Base-by-base conservation (phyloP, 2,797 vertebrate genomes). In the Bovichtus diacanthus region DNA sequence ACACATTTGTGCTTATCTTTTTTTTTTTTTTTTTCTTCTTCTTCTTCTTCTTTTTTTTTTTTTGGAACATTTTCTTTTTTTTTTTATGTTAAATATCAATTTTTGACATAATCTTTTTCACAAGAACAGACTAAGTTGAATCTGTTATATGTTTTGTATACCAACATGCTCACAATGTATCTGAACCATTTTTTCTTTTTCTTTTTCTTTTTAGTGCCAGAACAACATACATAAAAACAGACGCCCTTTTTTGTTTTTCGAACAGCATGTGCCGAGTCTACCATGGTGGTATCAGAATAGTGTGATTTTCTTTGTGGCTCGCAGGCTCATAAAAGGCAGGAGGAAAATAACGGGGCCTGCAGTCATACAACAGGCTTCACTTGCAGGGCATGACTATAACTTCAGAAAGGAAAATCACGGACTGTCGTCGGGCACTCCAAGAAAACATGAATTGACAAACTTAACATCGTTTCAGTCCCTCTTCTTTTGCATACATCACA, bases 141-240 rank as follows among this genome's bases (percentile, higher is more conserved):
- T 94, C 92, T 92, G 93, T 90, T 91, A 88, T 85, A 93, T 83
- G 65, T 90, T 92, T 88, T 90, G 84, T 91, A 94, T 92, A 95
- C 90, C 91, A 91, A 95, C 94, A 95, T 95, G 94, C 94, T 90
- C 92, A 96, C 95, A 93, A 92, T 93, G 86, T 90, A 91, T 91
- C 90, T 76, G 74, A 91, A 90, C 82, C 90, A 76, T 86, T 79
- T 92, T 90, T 90, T 83, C 11, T 76, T 83, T 90, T 90, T 83
- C 11, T 76, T 83, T 67, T 69, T 82, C 44, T 70, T 87, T 71
- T 78, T 39, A 79, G 85, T 86, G 86, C 88, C 76, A 91, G 89
- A 93, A 93, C 80, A 90, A 92, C 91, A 89, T 80, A 91, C 85
- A 91, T 80, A 85, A 88, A 88, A 90, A 93, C 92, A 82, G 68